phyloP scores from a whole-genome alignment of 1,140 invertebrate genomes.

The Polypedilum vanderplanki region DNA sequence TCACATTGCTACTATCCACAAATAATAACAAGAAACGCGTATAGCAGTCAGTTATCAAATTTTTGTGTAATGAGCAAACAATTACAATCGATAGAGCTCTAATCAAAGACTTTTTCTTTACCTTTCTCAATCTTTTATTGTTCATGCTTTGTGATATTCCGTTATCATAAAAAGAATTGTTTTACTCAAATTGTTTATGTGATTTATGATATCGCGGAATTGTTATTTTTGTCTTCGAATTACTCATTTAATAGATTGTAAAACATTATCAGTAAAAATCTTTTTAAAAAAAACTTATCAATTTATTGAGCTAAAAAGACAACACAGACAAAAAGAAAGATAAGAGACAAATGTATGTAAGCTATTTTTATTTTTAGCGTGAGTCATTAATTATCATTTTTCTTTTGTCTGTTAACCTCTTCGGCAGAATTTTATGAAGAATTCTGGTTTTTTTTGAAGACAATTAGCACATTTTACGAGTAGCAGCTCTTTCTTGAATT shows the following conservation, averaged over 20 bases:
- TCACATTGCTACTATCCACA: no score
- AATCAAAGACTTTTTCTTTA: not conserved
- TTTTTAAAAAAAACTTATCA: not conserved
- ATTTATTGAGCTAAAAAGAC: not conserved
- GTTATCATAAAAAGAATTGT: not conserved
- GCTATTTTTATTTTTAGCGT: not conserved
- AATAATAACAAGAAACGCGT: not conserved
- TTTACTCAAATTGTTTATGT: not conserved
- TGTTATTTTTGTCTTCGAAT: not conserved
- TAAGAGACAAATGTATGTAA: not conserved
- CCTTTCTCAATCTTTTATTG: not conserved
- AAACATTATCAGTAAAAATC: not conserved
- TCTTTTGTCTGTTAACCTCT: slow-evolving; percentile 1
- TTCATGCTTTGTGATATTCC: not conserved
- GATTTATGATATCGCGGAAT: not conserved
- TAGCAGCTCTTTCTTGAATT: no score
- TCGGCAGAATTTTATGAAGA: not conserved
- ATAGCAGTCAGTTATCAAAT: not conserved
- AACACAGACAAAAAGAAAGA: not conserved
- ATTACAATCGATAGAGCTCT: not conserved
- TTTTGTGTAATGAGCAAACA: not conserved
- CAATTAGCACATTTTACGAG: no score
- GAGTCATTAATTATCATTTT: slow-evolving; percentile 20
- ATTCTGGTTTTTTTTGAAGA: no score
- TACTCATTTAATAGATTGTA: not conserved